Evolutionary conservation across 2,113 vertebrate genomes (phyloP).

Genomic region (Tringa solitaria): DNA sequence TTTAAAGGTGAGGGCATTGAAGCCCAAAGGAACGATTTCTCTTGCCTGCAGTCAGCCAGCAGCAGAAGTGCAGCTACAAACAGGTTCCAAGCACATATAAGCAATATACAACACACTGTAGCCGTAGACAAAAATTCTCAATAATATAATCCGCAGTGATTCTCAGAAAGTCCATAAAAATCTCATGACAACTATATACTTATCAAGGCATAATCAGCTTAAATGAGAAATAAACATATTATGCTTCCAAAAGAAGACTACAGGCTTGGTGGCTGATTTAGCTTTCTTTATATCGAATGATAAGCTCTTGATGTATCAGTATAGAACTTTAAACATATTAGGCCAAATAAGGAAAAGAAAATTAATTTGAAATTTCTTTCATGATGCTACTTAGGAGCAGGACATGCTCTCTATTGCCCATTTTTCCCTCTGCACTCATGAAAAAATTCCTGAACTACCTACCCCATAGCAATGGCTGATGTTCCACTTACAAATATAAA

Average conservation of each 20-base stretch:
- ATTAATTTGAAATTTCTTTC: not conserved
- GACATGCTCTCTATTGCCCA: not conserved
- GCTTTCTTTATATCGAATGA: not conserved
- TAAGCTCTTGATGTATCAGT: not conserved
- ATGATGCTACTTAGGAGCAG: not conserved
- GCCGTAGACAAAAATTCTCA: not conserved
- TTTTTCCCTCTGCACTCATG: not conserved
- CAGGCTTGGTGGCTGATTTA: not conserved
- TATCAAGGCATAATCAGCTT: not conserved
- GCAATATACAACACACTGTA: not conserved
- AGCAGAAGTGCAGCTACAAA: not conserved
- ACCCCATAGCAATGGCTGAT: not conserved
- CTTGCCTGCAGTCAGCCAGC: not conserved
- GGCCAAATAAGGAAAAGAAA: not conserved
- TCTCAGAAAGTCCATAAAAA: not conserved
- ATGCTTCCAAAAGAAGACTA: not conserved
- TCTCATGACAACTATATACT: not conserved
- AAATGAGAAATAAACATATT: not conserved
- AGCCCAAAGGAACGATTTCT: not conserved
- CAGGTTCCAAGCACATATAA: not conserved
- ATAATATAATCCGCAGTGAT: not conserved
- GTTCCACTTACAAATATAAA: slow-evolving; percentile 12
- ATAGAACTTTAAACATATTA: not conserved
- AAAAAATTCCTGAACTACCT: not conserved
- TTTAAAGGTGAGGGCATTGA: not conserved